Evolutionary conservation across 2,888 invertebrate species (phyloP), one percentile per base, ranked within the genome.

Genomic region (Plebejus anna): DNA sequence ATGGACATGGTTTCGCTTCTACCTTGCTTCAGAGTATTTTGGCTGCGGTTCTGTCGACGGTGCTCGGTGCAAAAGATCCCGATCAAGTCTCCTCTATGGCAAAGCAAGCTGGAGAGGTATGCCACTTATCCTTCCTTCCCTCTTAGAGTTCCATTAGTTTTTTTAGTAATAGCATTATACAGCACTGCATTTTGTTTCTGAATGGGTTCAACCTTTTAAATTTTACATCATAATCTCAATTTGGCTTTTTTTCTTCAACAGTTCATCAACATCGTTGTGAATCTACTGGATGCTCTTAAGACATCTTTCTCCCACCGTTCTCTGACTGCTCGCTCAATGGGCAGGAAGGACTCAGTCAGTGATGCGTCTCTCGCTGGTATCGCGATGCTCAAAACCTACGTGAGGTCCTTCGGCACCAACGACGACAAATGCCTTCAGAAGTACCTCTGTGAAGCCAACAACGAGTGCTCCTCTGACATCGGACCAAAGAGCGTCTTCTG

Each of bases 41-140:
- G 96, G 97, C 97, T 91, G 97, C 97, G 94, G 96, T 98, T 93
- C 96, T 98, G 94, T 97, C 97, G 91, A 96, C 97, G 94, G 95
- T 98, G 95, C 96, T 98, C 94, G 98, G 98, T 95, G 96, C 96
- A 94, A 97, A 97, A 95, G 97, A 98, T 95, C 97, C 97, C 89
- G 96, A 97, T 93, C 97, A 97, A 95, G 97, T 97, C 94, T 96
- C 97, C 95, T 96, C 96, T 94, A 97, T 98, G 97, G 98, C 98
- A 94, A 98, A 97, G 95, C 98, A 98, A 94, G 97, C 98, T 94
- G 97, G 97, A 94, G 97, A 98, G 97, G 98, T 98, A 96, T 96
- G 97, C 95, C 90, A 84, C 86, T 88, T 87, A 87, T 86, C 91
- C 88, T 89, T 89, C 90, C 91, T 88, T 86, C 82, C 86, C 88